A percentile compares a stretch with the other conserved stretches of the same genome.
Evolutionary conservation across 2,888 invertebrate genomes (phyloP).

Genomic region (Troides helena): DNA sequence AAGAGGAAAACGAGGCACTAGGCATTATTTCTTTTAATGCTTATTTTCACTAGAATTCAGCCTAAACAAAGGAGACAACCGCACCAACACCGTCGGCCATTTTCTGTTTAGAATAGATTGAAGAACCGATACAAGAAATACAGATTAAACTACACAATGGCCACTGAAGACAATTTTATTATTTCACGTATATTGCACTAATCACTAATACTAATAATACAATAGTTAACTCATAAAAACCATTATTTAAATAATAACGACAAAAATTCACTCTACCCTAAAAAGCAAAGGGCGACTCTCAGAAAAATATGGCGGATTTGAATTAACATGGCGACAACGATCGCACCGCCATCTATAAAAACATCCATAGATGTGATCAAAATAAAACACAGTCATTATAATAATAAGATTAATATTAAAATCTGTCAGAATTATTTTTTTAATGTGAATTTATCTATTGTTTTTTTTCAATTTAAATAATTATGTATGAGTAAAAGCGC

Average conservation of each 20-base stretch:
- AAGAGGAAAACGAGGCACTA: constrained; percentile 96
- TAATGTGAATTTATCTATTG: background rate
- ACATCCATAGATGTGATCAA: constrained; percentile 34
- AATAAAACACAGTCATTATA: constrained; percentile 8
- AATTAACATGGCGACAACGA: constrained; percentile 67
- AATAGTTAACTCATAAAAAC: constrained; percentile 65
- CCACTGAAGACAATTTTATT: constrained; percentile 44
- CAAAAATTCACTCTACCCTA: constrained; percentile 66
- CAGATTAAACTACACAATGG: constrained; percentile 60
- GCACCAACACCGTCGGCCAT: constrained; percentile 90
- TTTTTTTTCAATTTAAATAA: background rate
- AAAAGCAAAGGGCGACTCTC: constrained; percentile 71
- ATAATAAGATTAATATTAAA: background rate
- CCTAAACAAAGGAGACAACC: constrained; percentile 92
- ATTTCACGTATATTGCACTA: constrained; percentile 58
- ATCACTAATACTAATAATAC: constrained; percentile 63
- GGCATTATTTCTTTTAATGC: constrained; percentile 88
- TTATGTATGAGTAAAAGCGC: background rate
- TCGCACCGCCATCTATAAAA: constrained; percentile 54
- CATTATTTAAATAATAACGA: constrained; percentile 65
- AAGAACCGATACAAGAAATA: constrained; percentile 71
- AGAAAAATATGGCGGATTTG: constrained; percentile 76
- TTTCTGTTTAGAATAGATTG: constrained; percentile 85
- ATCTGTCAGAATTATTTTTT: background rate
- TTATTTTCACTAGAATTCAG: constrained; percentile 79